phyloP scores from a whole-genome alignment of 1,140 invertebrate genomes.

The Diachasmimorpha longicaudata region DNA sequence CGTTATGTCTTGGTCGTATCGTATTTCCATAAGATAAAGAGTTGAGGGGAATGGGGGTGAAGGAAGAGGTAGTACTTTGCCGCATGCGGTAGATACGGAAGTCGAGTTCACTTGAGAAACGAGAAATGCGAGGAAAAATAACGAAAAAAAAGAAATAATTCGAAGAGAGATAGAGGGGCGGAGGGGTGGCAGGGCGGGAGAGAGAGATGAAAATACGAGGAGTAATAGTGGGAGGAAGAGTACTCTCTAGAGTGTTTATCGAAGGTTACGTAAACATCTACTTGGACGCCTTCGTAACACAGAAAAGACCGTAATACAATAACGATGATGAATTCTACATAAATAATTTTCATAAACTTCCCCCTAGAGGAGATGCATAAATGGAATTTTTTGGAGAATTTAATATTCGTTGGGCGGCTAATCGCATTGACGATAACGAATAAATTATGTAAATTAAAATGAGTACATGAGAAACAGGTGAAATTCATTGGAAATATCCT shows the following conservation, averaged over 20 bases:
- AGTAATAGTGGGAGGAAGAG: neutral
- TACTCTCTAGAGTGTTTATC: neutral
- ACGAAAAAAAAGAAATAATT: conserved; percentile 7
- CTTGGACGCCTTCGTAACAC: neutral
- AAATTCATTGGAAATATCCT: neutral
- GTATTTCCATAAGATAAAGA: conserved; percentile 31
- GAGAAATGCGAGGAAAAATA: neutral
- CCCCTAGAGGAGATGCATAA: neutral
- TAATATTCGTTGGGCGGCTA: neutral
- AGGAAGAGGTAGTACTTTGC: conserved; percentile 9
- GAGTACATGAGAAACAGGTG: neutral
- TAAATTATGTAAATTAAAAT: neutral
- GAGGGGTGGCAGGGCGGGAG: neutral
- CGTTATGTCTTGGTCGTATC: neutral
- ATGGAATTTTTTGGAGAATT: neutral
- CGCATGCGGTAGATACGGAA: conserved; percentile 5
- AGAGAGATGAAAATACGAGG: conserved; percentile 7
- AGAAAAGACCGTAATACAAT: neutral
- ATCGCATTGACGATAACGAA: neutral
- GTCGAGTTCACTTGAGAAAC: neutral
- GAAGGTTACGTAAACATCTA: conserved; percentile 7
- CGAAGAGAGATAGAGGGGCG: neutral
- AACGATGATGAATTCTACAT: neutral
- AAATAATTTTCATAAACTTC: neutral
- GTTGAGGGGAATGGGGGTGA: conserved; percentile 11